Evolutionary conservation across 1,140 invertebrate species (phyloP).

Genomic region (Amphibalanus amphitrite): DNA sequence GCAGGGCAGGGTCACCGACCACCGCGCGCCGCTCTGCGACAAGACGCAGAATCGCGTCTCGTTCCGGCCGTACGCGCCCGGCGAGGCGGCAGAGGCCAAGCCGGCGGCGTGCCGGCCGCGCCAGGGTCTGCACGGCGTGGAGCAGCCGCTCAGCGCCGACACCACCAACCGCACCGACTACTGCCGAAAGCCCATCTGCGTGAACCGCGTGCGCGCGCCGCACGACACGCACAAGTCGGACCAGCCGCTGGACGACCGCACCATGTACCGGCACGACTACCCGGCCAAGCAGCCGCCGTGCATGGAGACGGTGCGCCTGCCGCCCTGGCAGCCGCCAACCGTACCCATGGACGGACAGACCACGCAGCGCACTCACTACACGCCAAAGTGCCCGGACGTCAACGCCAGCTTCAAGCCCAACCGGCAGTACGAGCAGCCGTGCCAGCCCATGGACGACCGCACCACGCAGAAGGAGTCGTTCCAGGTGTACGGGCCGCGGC

Average conservation of each 20-base stretch:
- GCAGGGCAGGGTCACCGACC: not conserved
- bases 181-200: not conserved
- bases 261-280: not conserved
- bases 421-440: not conserved
- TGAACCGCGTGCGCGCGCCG: not conserved
- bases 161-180: not conserved
- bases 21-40: not conserved
- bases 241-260: not conserved
- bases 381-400: not conserved
- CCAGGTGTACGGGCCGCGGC: not conserved
- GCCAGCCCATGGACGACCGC: not conserved
- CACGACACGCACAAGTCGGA: not conserved
- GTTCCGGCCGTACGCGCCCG: not conserved
- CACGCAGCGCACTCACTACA: not conserved
- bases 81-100: not conserved
- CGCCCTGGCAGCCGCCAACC: not conserved
- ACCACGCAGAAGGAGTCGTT: constrained; percentile 1
- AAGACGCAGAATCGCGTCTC: not conserved
- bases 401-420: not conserved
- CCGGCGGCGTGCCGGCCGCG: not conserved
- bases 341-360: not conserved
- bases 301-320: not conserved
- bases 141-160: not conserved
- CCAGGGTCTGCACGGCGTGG: not conserved
- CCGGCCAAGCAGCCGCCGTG: not conserved